Evolutionary conservation across 2,888 invertebrate species (phyloP).

Genomic region (Leptothorax acervorum): DNA sequence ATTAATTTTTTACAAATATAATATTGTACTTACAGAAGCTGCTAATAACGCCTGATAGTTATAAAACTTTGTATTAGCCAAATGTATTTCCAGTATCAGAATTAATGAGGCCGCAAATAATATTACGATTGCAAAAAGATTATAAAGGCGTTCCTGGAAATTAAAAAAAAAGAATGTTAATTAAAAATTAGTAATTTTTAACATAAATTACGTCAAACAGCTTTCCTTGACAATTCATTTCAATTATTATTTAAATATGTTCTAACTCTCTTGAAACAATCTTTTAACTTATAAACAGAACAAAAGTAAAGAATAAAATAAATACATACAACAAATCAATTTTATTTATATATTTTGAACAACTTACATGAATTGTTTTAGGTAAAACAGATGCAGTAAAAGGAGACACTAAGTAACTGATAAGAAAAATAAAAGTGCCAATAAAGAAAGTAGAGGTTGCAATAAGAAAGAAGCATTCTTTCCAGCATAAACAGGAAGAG

Average conservation of each 20-base stretch:
- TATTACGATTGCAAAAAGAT: conserved; percentile 91
- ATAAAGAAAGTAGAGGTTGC: conserved; percentile 92
- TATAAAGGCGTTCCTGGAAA: conserved; percentile 93
- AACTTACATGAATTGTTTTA: conserved; percentile 93
- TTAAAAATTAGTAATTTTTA: neutral
- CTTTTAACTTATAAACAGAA: neutral
- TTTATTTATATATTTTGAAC: conserved; percentile 2
- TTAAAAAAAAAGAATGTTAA: conserved; percentile 7
- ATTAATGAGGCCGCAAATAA: conserved; percentile 90
- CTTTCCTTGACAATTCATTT: neutral
- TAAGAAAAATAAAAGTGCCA: conserved; percentile 91
- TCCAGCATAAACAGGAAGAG: conserved; percentile 79
- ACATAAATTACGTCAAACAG: neutral
- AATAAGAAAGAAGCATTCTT: conserved; percentile 91
- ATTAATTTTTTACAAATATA: conserved; percentile 7
- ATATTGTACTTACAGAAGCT: conserved; percentile 87
- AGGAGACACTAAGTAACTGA: conserved; percentile 92
- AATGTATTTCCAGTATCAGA: conserved; percentile 84
- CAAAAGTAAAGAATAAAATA: conserved; percentile 2
- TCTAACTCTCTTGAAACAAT: neutral
- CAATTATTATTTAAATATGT: neutral
- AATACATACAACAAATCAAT: neutral
- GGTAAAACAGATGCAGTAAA: conserved; percentile 93
- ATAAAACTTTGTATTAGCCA: conserved; percentile 72
- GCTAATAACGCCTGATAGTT: conserved; percentile 90